Evolutionary conservation across 2,113 vertebrate genomes (phyloP).

Genomic region (Ramphastos sulfuratus): DNA sequence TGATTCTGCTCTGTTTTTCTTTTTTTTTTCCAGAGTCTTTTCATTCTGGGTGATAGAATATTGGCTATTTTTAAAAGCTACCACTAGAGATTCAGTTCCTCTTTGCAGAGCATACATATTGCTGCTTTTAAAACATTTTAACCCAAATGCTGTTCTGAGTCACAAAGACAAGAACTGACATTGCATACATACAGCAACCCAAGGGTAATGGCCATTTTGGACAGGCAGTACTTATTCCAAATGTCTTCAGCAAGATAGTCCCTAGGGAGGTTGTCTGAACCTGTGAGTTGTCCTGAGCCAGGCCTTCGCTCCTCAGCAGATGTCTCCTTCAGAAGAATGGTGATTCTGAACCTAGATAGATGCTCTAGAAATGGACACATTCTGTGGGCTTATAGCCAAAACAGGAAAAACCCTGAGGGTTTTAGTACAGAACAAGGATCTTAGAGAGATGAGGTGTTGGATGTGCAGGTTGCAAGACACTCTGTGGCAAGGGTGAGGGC

Average conservation of each 20-base stretch:
- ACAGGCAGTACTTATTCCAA: neutral
- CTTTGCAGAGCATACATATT: neutral
- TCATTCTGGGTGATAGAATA: neutral
- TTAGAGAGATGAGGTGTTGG: neutral
- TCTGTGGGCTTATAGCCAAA: neutral
- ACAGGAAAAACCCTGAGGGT: neutral
- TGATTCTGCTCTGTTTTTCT: conserved; percentile 5
- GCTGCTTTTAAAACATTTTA: neutral
- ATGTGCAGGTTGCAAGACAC: neutral
- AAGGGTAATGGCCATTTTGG: neutral
- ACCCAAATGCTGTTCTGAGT: neutral
- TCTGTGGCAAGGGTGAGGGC: neutral
- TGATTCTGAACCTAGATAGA: neutral
- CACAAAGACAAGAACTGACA: neutral
- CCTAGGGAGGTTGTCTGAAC: neutral
- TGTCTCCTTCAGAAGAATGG: neutral
- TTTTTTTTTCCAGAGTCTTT: neutral
- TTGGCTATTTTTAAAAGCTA: neutral
- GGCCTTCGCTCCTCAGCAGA: neutral
- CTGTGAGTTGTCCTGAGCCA: neutral
- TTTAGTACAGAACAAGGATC: neutral
- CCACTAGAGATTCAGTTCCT: neutral
- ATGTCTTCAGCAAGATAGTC: neutral
- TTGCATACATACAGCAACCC: neutral
- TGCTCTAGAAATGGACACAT: neutral